Percentiles rank a stretch among this genome's conserved stretches.
These are phyloP conservation scores for Calephelis nemesis DNA, from an alignment of 1,140 invertebrate species.

Conservation along the genomic window DNA sequence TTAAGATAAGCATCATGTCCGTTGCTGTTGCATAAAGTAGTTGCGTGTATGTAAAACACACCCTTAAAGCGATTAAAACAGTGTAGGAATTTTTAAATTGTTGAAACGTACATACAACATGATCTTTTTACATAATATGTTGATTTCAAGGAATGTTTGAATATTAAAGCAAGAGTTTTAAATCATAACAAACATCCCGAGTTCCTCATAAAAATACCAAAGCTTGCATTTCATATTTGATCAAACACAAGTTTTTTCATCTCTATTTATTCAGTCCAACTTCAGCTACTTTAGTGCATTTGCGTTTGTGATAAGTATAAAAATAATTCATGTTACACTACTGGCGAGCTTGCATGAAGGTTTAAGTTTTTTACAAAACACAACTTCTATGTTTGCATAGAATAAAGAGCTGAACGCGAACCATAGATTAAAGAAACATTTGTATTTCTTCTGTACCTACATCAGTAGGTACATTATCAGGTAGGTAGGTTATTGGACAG, in stretches of 20 bases:
- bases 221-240: slow-evolving; percentile 1
- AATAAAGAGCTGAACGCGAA: slow-evolving; percentile 32
- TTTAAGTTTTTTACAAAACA: slow-evolving; percentile 24
- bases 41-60: too few species aligned
- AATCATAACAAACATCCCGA: not conserved
- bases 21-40: too few species aligned
- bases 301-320: slow-evolving; percentile 19
- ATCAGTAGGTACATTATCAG: too few species aligned
- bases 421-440: slow-evolving; percentile 28
- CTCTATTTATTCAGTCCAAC: slow-evolving; percentile 8
- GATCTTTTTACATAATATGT: not conserved
- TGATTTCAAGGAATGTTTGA: not conserved
- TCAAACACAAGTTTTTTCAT: slow-evolving; percentile 12
- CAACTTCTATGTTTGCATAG: slow-evolving; percentile 42
- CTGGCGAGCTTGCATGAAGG: slow-evolving; percentile 14
- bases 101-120: too few species aligned
- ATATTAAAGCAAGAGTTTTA: not conserved
- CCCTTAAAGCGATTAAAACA: too few species aligned
- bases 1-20: too few species aligned
- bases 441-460: not conserved
- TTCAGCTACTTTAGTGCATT: slow-evolving; percentile 16
- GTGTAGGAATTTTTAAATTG: too few species aligned
- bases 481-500: too few species aligned
- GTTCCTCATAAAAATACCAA: not conserved
- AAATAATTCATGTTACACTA: slow-evolving; percentile 13